These are phyloP conservation scores for Lethenteron reissneri DNA, from an alignment of 2,113 vertebrate species.

Conservation along the genomic window DNA sequence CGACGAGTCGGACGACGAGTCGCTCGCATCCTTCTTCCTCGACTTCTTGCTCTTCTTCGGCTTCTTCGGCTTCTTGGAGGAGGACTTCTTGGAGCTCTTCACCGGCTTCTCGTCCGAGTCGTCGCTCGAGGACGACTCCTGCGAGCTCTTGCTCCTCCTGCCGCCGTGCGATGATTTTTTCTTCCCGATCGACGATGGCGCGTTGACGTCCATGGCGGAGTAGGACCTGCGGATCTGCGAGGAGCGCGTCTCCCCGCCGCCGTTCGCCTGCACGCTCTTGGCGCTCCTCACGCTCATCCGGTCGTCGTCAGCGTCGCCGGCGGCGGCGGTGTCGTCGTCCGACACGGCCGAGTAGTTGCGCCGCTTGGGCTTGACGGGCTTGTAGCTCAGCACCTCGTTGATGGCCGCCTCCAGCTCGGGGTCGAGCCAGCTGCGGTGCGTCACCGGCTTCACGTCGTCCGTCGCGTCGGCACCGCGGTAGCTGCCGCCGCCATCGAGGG, in stretches of 20 bases:
- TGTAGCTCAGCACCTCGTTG: conserved; percentile 71
- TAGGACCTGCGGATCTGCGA: conserved; percentile 28
- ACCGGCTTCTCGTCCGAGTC: conserved; percentile 22
- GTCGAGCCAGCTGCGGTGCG: conserved; percentile 57
- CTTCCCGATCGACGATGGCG: conserved; percentile 9
- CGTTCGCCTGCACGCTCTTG: conserved; percentile 17
- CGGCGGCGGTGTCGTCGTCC: conserved; percentile 17
- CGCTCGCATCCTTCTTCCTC: conserved; percentile 40
- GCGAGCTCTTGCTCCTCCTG: conserved; percentile 24
- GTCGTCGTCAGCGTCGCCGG: conserved; percentile 19
- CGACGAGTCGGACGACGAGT: conserved; percentile 26
- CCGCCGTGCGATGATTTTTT: conserved; percentile 7
- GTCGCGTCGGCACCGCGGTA: not conserved
- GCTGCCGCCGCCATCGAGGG: no score
- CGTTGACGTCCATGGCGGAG: conserved; percentile 20
- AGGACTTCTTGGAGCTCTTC: conserved; percentile 24
- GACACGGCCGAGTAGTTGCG: conserved; percentile 42
- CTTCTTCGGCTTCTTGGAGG: conserved; percentile 42
- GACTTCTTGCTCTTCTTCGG: conserved; percentile 41
- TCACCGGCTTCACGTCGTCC: conserved; percentile 23
- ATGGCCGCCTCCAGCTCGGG: conserved; percentile 79
- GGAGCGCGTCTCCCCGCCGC: conserved; percentile 19
- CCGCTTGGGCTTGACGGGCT: conserved; percentile 38
- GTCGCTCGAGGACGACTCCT: conserved; percentile 24
- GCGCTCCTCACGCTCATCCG: conserved; percentile 22